Base-by-base conservation (phyloP, 2,797 vertebrate species). In the Poecilia picta region DNA sequence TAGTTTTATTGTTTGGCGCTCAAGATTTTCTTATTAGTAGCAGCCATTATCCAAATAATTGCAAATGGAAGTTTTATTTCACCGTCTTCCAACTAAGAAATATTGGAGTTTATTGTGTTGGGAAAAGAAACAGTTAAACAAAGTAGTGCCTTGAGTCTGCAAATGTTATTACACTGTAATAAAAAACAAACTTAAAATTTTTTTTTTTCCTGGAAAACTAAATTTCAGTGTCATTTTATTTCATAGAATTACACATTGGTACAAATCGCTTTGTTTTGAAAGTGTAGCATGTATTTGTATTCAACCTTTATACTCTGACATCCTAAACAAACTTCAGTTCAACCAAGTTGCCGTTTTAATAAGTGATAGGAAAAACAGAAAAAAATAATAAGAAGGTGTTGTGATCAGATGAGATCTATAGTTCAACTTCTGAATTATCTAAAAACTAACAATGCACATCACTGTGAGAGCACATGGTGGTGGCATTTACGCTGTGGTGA, bases 1-100 rank as follows among this genome's bases (percentile, higher is more conserved):
- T 43, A 76, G 84, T 82, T 81, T 71, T 49, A 33, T 78, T 87
- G 62, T 79, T 82, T 86, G 73, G 31, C 76, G 76, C 31, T 81
- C 3, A 57, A 80, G 75, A 66, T 82, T 57, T 85, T 82, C 64
- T 66, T 46, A 78, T 85, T 71, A 78, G 75, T 39, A 83, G 75
- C 74, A 71, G 72, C 59, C 77, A 73, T 73, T 72, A 74, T 74
- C 75, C 51, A 81, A 55, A 81, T 45, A 45, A 70, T 1, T 72
- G n/a, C 45, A 81, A 46, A 73, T 43, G 46, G 13, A 15, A 70
- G n/a, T 55, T 66, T 80, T 73, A 33, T 31, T 18, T 28, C 15
- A 16, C 66, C 77, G 72, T 74, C 5, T 53, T 45, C 76, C 51
- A 79, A 28, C 51, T 36, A 76, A 81, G 43, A 78, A 28, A 84